These are phyloP conservation scores for Sarotherodon lohbergeri DNA, from an alignment of 2,113 vertebrate species.

Conservation along the genomic window DNA sequence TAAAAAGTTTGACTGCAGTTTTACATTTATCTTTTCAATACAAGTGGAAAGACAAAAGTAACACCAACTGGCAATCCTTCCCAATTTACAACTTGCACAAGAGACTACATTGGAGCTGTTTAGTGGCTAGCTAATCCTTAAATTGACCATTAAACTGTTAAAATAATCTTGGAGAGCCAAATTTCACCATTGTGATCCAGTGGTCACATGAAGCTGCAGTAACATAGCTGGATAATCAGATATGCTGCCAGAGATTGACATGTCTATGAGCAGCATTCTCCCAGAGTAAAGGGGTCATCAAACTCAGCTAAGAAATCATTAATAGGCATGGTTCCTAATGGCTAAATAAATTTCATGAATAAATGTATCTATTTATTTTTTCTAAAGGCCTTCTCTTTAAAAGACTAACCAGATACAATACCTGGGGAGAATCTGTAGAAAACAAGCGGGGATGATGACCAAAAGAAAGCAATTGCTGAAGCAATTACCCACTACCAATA, in stretches of 20 bases:
- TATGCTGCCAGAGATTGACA: not conserved
- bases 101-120: not conserved
- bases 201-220: not conserved
- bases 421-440: not conserved
- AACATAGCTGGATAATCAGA: not conserved
- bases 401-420: not conserved
- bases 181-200: not conserved
- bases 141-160: not conserved
- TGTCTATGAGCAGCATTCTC: not conserved
- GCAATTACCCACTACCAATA: not conserved
- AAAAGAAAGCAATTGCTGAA: not conserved
- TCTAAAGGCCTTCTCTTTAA: not conserved
- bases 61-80: not conserved
- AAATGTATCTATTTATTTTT: not conserved
- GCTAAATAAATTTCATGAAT: not conserved
- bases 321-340: not conserved
- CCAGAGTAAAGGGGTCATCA: not conserved
- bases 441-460: not conserved
- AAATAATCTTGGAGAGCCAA: not conserved
- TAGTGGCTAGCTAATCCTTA: not conserved
- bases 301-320: not conserved
- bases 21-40: not conserved
- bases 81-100: not conserved
- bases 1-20: not conserved
- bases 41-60: not conserved